Evolutionary conservation across 2,113 vertebrate species (phyloP).

Genomic region (Mustelus asterias): DNA sequence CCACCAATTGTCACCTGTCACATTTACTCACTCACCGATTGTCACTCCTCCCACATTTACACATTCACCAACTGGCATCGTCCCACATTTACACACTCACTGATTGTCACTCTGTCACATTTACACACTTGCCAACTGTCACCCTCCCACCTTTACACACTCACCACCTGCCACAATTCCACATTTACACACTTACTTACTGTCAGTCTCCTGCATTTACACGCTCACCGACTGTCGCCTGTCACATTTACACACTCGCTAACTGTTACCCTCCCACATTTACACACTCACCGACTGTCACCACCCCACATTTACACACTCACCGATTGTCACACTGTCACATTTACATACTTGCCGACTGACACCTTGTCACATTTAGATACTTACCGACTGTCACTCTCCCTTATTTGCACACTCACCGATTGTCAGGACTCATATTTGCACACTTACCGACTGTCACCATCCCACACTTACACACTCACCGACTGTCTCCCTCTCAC

Average conservation of each 20-base stretch:
- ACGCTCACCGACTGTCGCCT: neutral
- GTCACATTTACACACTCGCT: neutral
- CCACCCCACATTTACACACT: neutral
- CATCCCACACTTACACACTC: neutral
- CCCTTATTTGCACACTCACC: neutral
- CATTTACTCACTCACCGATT: neutral
- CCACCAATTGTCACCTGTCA: neutral
- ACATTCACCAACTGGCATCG: neutral
- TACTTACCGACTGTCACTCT: neutral
- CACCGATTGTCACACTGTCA: neutral
- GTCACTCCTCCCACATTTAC: neutral
- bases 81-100: neutral
- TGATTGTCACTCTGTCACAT: too few relatives aligned
- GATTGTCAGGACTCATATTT: too few relatives aligned
- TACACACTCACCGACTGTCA: neutral
- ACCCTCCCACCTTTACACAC: neutral
- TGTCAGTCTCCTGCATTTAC: neutral
- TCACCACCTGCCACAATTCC: too few relatives aligned
- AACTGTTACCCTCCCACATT: neutral
- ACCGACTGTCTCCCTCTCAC: neutral
- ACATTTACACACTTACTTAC: neutral
- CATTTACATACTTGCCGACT: neutral
- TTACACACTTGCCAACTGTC: neutral
- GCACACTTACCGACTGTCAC: neutral
- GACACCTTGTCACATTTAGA: neutral